Conservation (phyloP, 2,113 vertebrate species). For the Centropus unirufus region DNA sequence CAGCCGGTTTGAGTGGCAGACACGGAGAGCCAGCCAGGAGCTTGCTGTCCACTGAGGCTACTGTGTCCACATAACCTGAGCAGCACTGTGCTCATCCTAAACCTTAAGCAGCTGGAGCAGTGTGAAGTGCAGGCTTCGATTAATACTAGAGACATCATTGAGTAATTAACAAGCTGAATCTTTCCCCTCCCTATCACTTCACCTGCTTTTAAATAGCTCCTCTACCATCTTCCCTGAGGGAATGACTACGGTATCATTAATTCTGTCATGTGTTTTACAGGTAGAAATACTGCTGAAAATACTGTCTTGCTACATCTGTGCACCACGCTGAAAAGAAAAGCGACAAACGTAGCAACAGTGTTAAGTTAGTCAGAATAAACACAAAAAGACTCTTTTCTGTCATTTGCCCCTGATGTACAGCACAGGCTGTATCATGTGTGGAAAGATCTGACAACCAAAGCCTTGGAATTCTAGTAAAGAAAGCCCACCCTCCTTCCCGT, state of each 20-base stretch:
- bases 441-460: neutral
- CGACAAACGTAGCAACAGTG: neutral
- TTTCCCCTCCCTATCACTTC: neutral
- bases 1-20: neutral
- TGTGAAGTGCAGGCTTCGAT: neutral
- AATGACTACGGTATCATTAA: neutral
- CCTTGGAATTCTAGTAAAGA: neutral
- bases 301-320: neutral
- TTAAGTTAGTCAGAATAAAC: neutral
- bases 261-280: neutral
- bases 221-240: neutral
- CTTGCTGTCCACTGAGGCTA: neutral
- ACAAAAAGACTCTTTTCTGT: neutral
- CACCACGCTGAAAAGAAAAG: neutral
- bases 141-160: neutral
- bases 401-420: neutral
- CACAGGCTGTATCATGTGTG: neutral
- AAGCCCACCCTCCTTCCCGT: neutral
- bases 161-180: neutral
- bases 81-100: neutral
- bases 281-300: neutral
- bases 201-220: neutral
- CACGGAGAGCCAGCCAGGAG: neutral
- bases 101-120: neutral
- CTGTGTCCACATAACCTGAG: fast-evolving